Evolutionary conservation across 1,140 invertebrate genomes (phyloP), one percentile per base, ranked within the genome.

Genomic region (Musca vetustissima): DNA sequence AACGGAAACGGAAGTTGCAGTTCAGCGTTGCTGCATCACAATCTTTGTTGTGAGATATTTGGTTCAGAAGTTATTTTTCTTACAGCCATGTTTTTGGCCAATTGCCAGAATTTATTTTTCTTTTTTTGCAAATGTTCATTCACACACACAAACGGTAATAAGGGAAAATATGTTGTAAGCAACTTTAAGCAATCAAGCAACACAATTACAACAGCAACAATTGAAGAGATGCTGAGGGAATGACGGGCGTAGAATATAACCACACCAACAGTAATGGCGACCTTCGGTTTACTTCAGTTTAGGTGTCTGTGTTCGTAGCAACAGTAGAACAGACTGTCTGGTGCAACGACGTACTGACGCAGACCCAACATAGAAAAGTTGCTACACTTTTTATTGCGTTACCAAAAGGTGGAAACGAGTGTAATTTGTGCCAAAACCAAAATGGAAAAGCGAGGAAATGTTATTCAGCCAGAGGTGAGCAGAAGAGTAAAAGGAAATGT

Each of bases 201-300:
- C 15, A 69, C 69, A 78, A 75, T 76, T 74, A 76, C 78, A 74
- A 73, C 73, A 76, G 73, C 76, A 78, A 75, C 78, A 74, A 76
- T 73, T 77, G 76, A 72, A 76, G 73, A 78, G 77, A 76, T 76
- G 76, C 75, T 76, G 75, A 74, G 70, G 71, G 70, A 74, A 71
- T 9, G 57, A 36, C 21, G 57, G 28, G 28, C 36, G 57, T 0
- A 19, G 15, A 73, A 77, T 73, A 78, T 76, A 78, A 78, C 78
- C 76, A 76, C 76, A 69, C 70, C 68, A 68, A 70, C 69, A 71
- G 21, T 21, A 21, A 61, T 36, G 57, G 36, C 28, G 57, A 61
- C 57, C 57, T 61, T 61, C 57, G 36, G 55, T 59, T 43, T 25
- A 32, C n/a, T 61, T 43, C 7, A 43, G 19, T 4, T 61, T 36